These are phyloP conservation scores for Lethrus apterus DNA, from an alignment of 1,140 invertebrate genomes.

Conservation along the genomic window DNA sequence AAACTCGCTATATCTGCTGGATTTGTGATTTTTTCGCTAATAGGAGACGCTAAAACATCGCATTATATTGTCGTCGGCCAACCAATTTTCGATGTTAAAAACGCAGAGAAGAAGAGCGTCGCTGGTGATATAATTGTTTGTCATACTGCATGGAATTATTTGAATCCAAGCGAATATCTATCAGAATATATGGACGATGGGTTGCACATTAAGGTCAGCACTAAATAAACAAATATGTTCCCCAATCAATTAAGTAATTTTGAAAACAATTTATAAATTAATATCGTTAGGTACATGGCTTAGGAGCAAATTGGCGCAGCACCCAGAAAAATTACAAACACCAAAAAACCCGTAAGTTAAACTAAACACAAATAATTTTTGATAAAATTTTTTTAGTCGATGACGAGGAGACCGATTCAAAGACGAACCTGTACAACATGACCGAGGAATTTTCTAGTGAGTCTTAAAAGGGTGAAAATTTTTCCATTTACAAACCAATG, in stretches of 20 bases:
- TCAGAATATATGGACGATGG: conserved; percentile 36
- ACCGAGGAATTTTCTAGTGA: conserved; percentile 14
- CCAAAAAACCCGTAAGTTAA: conserved; percentile 9
- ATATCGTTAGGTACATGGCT: conserved; percentile 22
- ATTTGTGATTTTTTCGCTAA: conserved; percentile 48
- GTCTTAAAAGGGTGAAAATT: neutral
- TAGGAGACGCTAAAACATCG: conserved; percentile 46
- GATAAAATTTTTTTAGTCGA: conserved; percentile 1
- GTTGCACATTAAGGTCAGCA: conserved; percentile 36
- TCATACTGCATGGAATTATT: conserved; percentile 45
- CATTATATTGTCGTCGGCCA: conserved; percentile 54
- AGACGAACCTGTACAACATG: conserved; percentile 5
- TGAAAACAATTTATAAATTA: conserved; percentile 6
- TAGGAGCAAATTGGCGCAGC: conserved; percentile 36
- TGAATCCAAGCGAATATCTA: conserved; percentile 37
- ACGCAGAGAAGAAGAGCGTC: conserved; percentile 40
- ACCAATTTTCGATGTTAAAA: conserved; percentile 55
- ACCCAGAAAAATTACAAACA: conserved; percentile 14
- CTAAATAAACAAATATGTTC: neutral
- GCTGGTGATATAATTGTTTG: conserved; percentile 49
- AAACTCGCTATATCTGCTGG: conserved; percentile 58
- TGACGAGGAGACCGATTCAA: conserved; percentile 8
- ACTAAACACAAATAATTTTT: neutral
- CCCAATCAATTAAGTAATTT: conserved; percentile 5
- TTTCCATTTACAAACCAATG: neutral